A percentile compares a stretch with the other conserved stretches of the same genome.
These are phyloP conservation scores for Drosophila austrosaltans DNA, from an alignment of 2,888 invertebrate species.

Conservation along the genomic window DNA sequence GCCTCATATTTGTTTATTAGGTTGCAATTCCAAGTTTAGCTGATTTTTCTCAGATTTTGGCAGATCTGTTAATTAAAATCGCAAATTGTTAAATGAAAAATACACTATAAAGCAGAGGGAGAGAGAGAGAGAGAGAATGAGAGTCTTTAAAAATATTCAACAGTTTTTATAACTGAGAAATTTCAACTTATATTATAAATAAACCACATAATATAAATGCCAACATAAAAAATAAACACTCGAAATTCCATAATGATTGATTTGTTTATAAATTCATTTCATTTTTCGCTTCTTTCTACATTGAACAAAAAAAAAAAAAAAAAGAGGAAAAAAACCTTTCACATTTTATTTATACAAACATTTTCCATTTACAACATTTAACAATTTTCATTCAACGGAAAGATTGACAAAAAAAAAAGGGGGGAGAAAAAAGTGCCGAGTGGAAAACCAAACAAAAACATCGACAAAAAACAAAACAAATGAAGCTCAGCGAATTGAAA, in stretches of 20 bases:
- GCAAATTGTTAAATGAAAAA: background rate
- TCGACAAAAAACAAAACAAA: background rate
- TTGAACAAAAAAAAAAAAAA: background rate
- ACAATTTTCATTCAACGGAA: slow-evolving; percentile 6
- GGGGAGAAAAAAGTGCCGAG: background rate
- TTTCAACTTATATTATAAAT: background rate
- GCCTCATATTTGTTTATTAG: background rate
- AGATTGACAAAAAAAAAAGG: background rate
- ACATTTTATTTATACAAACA: background rate
- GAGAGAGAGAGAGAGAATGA: background rate
- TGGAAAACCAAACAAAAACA: background rate
- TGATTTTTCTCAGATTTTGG: background rate
- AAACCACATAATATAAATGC: background rate
- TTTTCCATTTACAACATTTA: slow-evolving; percentile 2
- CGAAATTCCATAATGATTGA: background rate
- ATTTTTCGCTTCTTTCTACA: background rate
- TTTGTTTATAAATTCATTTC: background rate
- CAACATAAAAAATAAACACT: background rate
- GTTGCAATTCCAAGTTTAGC: background rate
- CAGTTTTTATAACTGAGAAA: background rate
- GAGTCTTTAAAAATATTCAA: background rate
- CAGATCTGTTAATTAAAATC: slow-evolving; percentile 2
- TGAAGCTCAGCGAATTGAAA: slow-evolving; percentile 52
- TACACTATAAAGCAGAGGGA: background rate
- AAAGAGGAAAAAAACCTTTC: background rate